Base-by-base conservation (phyloP, 2,113 vertebrate genomes). In the Mugil cephalus region DNA sequence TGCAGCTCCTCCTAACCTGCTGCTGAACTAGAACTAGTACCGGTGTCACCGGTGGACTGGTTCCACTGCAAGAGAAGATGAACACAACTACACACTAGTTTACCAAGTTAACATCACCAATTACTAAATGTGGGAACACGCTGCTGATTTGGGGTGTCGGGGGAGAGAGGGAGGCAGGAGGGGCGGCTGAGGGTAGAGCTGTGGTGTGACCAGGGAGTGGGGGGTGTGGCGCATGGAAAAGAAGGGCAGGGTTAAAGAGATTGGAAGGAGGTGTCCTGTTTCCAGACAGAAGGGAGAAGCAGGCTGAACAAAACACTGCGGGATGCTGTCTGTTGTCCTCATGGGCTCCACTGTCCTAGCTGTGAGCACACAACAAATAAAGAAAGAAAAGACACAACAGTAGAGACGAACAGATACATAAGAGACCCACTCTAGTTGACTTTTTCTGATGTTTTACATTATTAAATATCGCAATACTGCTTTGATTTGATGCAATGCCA, bases 161-260 rank as follows among this genome's bases (percentile, higher is more conserved):
- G 65, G 72, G 65, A 51, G 18, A 54, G 60, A 80, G 58, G 50
- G 54, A 77, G 63, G 77, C 24, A 30, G 24, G 76, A 80, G 52
- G 67, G 85, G 67, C 46, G 17, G 65, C 35, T 6, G 51, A 66
- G 61, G 65, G 65, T 34, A 43, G 56, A 50, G 46, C 3, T 0
- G 10, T 9, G 42, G 21, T 51, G 51, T 2, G 0, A 42, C 1
- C 8, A 19, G 43, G 7, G n/a, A n/a, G n/a, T n/a, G n/a, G n/a
- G 58, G 61, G 88, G 80, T 1, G 68, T 65, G 63, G 67, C 18
- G 58, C 69, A 10, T 7, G 14, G 4, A 9, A 42, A 11, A 30
- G 30, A 35, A 52, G 76, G 87, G 80, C 6, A 8, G 54, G 40
- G 62, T 72, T 82, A 14, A 30, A 40, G 43, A 10, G 43, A 30